A percentile compares a stretch with the other conserved stretches of the same genome.
phyloP scores from a whole-genome alignment of 2,888 invertebrate species.

The Lasioglossum figueresi region DNA sequence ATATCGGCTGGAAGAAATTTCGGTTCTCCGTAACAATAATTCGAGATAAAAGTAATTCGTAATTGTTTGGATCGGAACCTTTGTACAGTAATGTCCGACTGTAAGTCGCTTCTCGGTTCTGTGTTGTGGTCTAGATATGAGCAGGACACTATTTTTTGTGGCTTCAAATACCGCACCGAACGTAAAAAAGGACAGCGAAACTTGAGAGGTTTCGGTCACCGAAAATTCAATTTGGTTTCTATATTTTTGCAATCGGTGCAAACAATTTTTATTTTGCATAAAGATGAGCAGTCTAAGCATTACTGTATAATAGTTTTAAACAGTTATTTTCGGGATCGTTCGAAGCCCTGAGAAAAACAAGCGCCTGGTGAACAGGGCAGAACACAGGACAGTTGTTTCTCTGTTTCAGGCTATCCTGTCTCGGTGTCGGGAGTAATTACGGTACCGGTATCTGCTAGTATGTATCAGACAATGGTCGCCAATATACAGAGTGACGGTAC shows the following conservation, averaged over 20 bases:
- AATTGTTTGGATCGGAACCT: neutral
- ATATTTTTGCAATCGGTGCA: too few species aligned
- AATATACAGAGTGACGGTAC: slow-evolving; percentile 94
- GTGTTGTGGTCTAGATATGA: too few species aligned
- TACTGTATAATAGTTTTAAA: neutral
- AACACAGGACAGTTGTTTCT: slow-evolving; percentile 68
- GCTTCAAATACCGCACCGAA: too few species aligned
- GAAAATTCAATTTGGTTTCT: too few species aligned
- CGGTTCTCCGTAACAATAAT: neutral
- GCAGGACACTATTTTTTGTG: too few species aligned
- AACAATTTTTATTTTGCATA: too few species aligned
- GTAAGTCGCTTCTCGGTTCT: too few species aligned
- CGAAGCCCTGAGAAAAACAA: neutral
- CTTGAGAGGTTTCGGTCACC: too few species aligned
- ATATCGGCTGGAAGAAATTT: neutral
- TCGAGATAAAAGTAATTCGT: neutral
- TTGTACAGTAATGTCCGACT: neutral
- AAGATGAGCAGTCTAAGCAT: too few species aligned
- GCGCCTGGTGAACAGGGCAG: slow-evolving; percentile 52
- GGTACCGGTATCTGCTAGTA: slow-evolving; percentile 96
- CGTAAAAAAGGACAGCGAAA: too few species aligned
- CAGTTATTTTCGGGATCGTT: neutral
- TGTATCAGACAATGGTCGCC: slow-evolving; percentile 98
- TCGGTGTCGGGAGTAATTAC: slow-evolving; percentile 97
- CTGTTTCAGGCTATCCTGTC: slow-evolving; percentile 89